phyloP scores from a whole-genome alignment of 2,888 invertebrate genomes.

The Chelonus formosanus region DNA sequence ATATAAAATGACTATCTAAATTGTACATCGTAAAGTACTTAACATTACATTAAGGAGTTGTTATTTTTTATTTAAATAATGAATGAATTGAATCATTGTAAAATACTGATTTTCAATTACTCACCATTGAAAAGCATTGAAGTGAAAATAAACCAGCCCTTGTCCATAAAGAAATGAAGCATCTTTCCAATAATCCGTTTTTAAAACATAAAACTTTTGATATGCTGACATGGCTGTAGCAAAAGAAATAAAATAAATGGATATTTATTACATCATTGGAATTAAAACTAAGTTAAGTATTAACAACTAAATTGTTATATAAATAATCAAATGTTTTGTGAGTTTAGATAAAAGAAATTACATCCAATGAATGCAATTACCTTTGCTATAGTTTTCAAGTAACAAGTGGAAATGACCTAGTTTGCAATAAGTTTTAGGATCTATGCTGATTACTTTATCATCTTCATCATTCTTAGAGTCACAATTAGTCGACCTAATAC shows the following conservation, averaged over 20 bases:
- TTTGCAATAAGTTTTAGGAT: conserved; percentile 92
- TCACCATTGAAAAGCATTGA: conserved; percentile 95
- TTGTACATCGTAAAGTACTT: no score
- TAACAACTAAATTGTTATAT: conserved; percentile 9
- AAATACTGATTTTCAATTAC: conserved; percentile 61
- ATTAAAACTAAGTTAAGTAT: conserved; percentile 11
- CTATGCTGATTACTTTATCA: conserved; percentile 78
- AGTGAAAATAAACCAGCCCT: conserved; percentile 96
- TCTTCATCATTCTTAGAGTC: conserved; percentile 63
- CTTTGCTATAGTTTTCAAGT: conserved; percentile 93
- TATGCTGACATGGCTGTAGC: conserved; percentile 94
- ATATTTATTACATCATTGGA: background rate
- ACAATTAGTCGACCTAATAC: conserved; percentile 54
- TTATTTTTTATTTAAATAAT: no score
- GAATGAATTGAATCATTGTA: no score
- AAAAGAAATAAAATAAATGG: conserved; percentile 30
- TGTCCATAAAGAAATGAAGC: conserved; percentile 92
- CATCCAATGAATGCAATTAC: conserved; percentile 67
- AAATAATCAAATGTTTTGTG: background rate
- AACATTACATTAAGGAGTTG: no score
- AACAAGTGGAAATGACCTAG: conserved; percentile 95
- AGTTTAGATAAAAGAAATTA: conserved; percentile 3
- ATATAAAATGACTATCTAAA: background rate
- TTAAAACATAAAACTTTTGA: conserved; percentile 86
- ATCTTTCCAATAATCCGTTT: conserved; percentile 87